Evolutionary conservation across 2,113 vertebrate genomes (phyloP).

Genomic region (Callipepla squamata): DNA sequence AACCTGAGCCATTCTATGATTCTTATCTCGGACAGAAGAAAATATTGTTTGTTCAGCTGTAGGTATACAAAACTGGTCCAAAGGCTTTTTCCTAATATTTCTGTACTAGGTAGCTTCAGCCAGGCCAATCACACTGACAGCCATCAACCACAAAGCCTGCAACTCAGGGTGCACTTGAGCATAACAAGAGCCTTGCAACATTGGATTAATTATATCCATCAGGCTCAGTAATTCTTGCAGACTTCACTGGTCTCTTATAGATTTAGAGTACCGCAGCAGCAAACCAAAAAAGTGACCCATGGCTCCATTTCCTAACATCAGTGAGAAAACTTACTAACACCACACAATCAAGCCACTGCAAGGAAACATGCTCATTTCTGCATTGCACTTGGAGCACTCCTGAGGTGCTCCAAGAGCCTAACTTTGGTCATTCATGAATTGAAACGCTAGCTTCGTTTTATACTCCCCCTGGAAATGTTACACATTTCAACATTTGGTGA

Average conservation of each 20-base stretch:
- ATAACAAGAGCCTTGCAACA: neutral
- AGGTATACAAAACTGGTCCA: neutral
- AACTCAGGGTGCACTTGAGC: neutral
- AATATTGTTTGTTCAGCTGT: neutral
- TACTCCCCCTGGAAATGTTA: constrained; percentile 8
- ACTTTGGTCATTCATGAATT: neutral
- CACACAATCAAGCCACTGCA: neutral
- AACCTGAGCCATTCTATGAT: too few species aligned
- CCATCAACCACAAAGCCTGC: neutral
- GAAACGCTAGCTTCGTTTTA: neutral
- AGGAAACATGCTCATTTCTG: neutral
- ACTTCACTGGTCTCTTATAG: neutral
- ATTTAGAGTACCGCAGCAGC: neutral
- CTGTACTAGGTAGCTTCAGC: neutral
- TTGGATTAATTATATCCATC: neutral
- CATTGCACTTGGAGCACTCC: neutral
- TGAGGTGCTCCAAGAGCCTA: neutral
- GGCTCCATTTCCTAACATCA: neutral
- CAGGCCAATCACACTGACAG: neutral
- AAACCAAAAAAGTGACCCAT: neutral
- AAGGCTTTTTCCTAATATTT: neutral
- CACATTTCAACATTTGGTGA: neutral
- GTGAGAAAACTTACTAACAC: neutral
- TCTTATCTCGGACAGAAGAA: neutral
- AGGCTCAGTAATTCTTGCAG: neutral